Base-by-base conservation (phyloP, 1,140 invertebrate genomes). In the Zaprionus capensis region DNA sequence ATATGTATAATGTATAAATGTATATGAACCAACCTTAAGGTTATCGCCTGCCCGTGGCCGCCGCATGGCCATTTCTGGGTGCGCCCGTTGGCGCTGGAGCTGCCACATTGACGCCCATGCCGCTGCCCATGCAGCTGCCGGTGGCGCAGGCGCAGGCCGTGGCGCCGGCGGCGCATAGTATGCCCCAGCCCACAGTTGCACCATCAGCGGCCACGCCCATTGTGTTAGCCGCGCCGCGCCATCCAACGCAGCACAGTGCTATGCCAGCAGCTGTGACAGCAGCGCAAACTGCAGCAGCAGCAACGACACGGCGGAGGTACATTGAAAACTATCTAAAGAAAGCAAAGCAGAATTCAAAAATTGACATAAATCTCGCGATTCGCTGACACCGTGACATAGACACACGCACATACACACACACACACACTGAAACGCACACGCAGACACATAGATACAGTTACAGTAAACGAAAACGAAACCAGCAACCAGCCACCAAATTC, bases 31-130 rank as follows among this genome's bases (percentile, higher is more conserved):
- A 85, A 90, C 76, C 71, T 74, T 56, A 92, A 93, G 94, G 94
- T 93, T 94, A 95, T 93, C 94, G 94, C 88, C 93, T 95, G 86
- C 94, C 94, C 71, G 93, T 94, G 74, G 82, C 87, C 69, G 81
- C 91, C 57, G 85, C 92, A 57, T 93, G 92, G 92, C 92, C 92
- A 61, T 92, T 92, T 80, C 69, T 94, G 93, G 93, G 93, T 92
- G 93, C 88, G 61, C 90, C 91, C 26, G 66, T 91, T 44, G 83
- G 90, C 51, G 91, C 80, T 56, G 82, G 91, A 93, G 93, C 93
- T 82, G 94, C 94, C 92, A 93, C 94, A 92, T 92, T 94, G 86
- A 92, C 93, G 81, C 94, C 94, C 70, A 87, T 92, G 20, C 57
- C 94, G 44, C 44, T 88, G 71, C 75, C 75, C 56, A 66, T 88